phyloP scores from a whole-genome alignment of 2,797 vertebrate species.

The Galago senegalensis region DNA sequence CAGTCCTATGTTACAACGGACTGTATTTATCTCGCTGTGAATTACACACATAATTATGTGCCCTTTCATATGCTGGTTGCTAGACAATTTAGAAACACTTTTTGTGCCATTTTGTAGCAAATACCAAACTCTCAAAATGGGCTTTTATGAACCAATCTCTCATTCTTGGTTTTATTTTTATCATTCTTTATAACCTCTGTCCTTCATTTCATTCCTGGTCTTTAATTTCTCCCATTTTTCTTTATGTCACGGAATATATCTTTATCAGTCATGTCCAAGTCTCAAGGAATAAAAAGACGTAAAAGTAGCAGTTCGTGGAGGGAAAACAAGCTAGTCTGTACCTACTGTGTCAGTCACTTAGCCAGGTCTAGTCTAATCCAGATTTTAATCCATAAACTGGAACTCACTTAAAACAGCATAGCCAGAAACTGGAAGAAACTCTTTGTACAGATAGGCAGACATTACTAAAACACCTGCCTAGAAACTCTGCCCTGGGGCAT shows the following conservation, averaged over 20 bases:
- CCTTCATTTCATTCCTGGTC: not conserved
- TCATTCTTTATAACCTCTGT: not conserved
- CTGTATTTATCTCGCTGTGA: not conserved
- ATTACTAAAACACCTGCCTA: not conserved
- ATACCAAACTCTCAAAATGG: not conserved
- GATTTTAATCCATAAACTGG: not conserved
- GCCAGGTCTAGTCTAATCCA: rapidly evolving
- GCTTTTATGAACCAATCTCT: not conserved
- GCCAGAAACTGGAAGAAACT: not conserved
- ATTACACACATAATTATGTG: not conserved
- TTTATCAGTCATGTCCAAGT: not conserved
- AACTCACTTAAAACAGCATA: not conserved
- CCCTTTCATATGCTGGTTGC: not conserved
- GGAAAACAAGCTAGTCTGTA: rapidly evolving
- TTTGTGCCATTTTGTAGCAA: not conserved
- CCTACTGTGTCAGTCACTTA: rapidly evolving
- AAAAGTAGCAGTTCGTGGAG: rapidly evolving
- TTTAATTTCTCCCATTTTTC: not conserved
- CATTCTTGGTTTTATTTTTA: not conserved
- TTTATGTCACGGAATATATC: not conserved
- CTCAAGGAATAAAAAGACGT: not conserved
- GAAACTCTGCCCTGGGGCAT: not conserved
- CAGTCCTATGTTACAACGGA: too few relatives aligned
- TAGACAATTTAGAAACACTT: not conserved
- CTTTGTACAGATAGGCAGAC: not conserved